These are phyloP conservation scores for Silvanus unidentatus DNA, from an alignment of 2,888 invertebrate species.

Conservation along the genomic window DNA sequence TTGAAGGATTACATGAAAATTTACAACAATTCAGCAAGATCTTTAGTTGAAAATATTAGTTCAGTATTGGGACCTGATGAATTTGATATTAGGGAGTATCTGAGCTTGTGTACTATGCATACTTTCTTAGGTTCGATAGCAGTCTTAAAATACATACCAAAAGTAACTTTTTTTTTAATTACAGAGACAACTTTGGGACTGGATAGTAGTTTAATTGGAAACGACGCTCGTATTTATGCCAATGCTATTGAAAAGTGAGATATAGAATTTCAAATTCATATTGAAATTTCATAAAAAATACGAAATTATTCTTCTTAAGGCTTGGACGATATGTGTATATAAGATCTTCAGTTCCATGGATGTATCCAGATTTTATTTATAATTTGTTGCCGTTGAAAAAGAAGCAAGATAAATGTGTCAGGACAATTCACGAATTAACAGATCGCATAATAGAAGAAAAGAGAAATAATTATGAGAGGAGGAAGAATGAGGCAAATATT, in stretches of 20 bases:
- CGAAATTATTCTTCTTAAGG: slow-evolving; percentile 13
- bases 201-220: slow-evolving; percentile 27
- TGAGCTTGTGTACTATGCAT: slow-evolving; percentile 22
- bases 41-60: slow-evolving; percentile 17
- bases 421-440: slow-evolving; percentile 21
- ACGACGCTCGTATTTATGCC: slow-evolving; percentile 22
- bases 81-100: slow-evolving; percentile 24
- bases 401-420: slow-evolving; percentile 22
- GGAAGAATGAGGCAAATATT: slow-evolving; percentile 1
- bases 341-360: slow-evolving; percentile 24
- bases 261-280: too few relatives aligned
- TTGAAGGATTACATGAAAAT: slow-evolving; percentile 23
- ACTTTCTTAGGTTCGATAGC: slow-evolving; percentile 21
- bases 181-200: slow-evolving; percentile 29
- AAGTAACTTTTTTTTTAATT: neutral
- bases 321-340: slow-evolving; percentile 18
- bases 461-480: slow-evolving; percentile 17
- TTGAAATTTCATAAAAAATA: too few relatives aligned
- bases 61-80: slow-evolving; percentile 20
- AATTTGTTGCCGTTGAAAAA: slow-evolving; percentile 22
- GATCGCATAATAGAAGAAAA: slow-evolving; percentile 22
- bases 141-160: neutral
- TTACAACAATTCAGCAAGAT: slow-evolving; percentile 23
- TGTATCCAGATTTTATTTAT: slow-evolving; percentile 23
- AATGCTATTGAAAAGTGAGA: slow-evolving; percentile 24